phyloP scores from a whole-genome alignment of 2,888 invertebrate species.

The Dendrolimus houi region DNA sequence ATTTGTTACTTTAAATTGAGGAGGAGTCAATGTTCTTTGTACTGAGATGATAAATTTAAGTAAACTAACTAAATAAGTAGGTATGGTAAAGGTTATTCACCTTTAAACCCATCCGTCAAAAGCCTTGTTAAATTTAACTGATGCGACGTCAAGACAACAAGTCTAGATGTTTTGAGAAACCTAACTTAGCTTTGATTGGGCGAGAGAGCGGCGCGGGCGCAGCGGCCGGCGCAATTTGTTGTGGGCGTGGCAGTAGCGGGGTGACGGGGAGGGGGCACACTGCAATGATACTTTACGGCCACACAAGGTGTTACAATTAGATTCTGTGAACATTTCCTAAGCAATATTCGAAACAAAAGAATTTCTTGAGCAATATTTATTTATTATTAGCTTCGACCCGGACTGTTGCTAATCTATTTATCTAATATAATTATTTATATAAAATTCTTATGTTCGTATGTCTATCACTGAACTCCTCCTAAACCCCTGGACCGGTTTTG shows the following conservation, averaged over 20 bases:
- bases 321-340: too few relatives aligned
- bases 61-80: neutral
- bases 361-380: too few relatives aligned
- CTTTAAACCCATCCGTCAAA: neutral
- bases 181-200: slow-evolving; percentile 38
- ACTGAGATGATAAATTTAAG: neutral
- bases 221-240: slow-evolving; percentile 47
- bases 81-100: neutral
- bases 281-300: slow-evolving; percentile 11
- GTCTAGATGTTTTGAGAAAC: neutral
- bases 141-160: neutral
- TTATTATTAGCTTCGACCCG: too few relatives aligned
- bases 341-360: too few relatives aligned
- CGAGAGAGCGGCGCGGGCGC: slow-evolving; percentile 48
- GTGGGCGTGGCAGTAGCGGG: slow-evolving; percentile 51
- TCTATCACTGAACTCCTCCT: too few relatives aligned
- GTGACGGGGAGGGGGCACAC: slow-evolving; percentile 20
- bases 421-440: too few relatives aligned
- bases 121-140: neutral
- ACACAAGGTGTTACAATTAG: neutral
- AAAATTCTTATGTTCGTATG: too few relatives aligned
- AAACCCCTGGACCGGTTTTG: too few relatives aligned
- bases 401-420: too few relatives aligned
- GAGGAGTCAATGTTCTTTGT: neutral
- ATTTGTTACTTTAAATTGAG: too few relatives aligned